Evolutionary conservation across 1,140 invertebrate genomes (phyloP).

Genomic region (Leptinotarsa undecemlineata): DNA sequence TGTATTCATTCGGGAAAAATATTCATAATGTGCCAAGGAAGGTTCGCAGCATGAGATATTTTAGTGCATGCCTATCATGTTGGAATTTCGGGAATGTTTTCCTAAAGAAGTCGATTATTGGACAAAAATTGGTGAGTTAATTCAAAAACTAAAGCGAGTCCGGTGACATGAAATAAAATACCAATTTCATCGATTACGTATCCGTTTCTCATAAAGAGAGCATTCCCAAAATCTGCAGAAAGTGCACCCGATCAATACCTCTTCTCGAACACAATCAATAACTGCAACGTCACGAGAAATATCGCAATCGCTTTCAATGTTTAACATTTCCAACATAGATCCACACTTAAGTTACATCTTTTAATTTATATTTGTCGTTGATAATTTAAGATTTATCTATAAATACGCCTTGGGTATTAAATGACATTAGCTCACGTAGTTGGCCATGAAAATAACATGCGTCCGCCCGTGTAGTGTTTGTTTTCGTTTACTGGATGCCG

Average conservation of each 20-base stretch:
- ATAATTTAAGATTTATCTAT: constrained; percentile 31
- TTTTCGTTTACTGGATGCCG: not conserved
- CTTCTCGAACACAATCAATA: constrained; percentile 19
- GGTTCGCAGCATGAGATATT: too few relatives aligned
- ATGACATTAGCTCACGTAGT: constrained; percentile 25
- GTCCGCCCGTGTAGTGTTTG: not conserved
- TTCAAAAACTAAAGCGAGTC: too few relatives aligned
- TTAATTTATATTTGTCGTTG: constrained; percentile 29
- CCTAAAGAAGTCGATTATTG: too few relatives aligned
- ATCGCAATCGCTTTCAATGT: constrained; percentile 26
- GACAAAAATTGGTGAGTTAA: too few relatives aligned
- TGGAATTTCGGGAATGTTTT: too few relatives aligned
- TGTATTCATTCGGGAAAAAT: too few relatives aligned
- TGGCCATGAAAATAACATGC: constrained; percentile 22
- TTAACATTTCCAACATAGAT: constrained; percentile 29
- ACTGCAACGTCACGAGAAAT: constrained; percentile 17
- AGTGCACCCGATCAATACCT: not conserved
- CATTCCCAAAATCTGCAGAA: too few relatives aligned
- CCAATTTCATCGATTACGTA: too few relatives aligned
- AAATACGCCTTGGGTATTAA: constrained; percentile 29
- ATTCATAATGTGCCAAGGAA: too few relatives aligned
- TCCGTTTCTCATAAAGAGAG: too few relatives aligned
- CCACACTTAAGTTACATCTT: constrained; percentile 30
- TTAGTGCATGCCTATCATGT: too few relatives aligned
- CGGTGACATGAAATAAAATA: too few relatives aligned